A percentile compares a stretch with the other conserved stretches of the same genome.
These are phyloP conservation scores for Xiphophorus maculatus DNA, from an alignment of 2,113 vertebrate genomes.

Conservation along the genomic window DNA sequence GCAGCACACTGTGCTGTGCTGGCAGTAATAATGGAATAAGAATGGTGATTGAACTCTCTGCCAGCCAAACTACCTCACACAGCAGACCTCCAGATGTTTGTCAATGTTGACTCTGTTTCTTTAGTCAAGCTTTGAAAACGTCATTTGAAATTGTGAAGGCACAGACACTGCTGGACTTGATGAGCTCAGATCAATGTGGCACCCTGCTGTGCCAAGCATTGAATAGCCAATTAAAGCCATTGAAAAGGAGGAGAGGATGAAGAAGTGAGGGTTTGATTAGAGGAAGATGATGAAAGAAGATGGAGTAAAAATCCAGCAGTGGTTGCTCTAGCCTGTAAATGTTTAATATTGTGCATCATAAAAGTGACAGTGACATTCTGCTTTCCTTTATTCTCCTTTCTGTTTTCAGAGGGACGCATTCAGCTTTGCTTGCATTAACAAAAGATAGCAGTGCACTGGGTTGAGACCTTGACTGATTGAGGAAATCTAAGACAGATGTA, in stretches of 20 bases:
- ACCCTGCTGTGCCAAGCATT: constrained; percentile 46
- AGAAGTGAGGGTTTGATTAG: constrained; percentile 41
- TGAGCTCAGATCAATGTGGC: constrained; percentile 51
- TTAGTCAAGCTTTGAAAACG: constrained; percentile 38
- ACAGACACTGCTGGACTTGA: constrained; percentile 47
- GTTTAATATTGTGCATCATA: constrained; percentile 45
- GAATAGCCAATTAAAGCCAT: constrained; percentile 70
- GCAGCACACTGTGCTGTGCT: constrained; percentile 19
- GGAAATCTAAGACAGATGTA: constrained; percentile 43
- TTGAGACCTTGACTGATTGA: background rate
- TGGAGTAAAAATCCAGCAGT: constrained; percentile 11
- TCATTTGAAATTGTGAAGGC: constrained; percentile 46
- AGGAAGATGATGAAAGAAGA: constrained; percentile 26
- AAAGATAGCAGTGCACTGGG: background rate
- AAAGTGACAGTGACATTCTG: constrained; percentile 19
- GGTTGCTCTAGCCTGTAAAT: constrained; percentile 16
- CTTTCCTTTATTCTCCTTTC: constrained; percentile 26
- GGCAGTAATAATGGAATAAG: constrained; percentile 51
- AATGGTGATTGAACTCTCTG: constrained; percentile 62
- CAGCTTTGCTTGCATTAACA: too few relatives aligned
- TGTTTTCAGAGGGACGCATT: background rate
- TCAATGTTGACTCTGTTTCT: constrained; percentile 39
- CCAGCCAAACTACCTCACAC: constrained; percentile 62
- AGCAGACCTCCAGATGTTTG: constrained; percentile 72
- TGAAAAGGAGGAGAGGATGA: constrained; percentile 38